A percentile compares a stretch with the other conserved stretches of the same genome.
Conservation (phyloP, 2,113 vertebrate genomes). For the Naja naja region DNA sequence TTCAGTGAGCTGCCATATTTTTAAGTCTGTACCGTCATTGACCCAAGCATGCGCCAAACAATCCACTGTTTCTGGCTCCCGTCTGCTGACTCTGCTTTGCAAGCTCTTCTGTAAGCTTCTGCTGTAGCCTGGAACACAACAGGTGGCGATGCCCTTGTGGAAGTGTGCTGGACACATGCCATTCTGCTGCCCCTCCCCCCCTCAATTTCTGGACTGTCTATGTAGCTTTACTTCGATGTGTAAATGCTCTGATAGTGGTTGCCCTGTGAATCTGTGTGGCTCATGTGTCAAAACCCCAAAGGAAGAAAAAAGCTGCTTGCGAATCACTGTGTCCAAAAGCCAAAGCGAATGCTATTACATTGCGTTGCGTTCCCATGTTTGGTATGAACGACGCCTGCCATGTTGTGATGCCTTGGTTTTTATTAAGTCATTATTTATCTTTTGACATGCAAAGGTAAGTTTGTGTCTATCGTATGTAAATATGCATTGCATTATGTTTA, state of each 20-base stretch:
- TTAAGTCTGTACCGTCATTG: conserved; percentile 86
- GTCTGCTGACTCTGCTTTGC: conserved; percentile 81
- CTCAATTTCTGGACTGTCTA: conserved; percentile 63
- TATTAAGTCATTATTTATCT: conserved; percentile 67
- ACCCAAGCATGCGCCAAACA: conserved; percentile 88
- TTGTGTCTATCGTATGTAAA: conserved; percentile 50
- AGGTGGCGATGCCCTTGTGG: conserved; percentile 43
- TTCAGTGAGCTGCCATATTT: conserved; percentile 98
- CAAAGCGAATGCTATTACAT: conserved; percentile 68
- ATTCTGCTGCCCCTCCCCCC: conserved; percentile 68
- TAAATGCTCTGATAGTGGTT: conserved; percentile 68
- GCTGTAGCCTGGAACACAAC: conserved; percentile 63
- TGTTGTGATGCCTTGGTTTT: conserved; percentile 68
- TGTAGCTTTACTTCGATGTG: conserved; percentile 70
- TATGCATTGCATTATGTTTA: conserved; percentile 54
- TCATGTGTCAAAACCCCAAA: conserved; percentile 70
- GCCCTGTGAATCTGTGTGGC: conserved; percentile 82
- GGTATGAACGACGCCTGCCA: conserved; percentile 63
- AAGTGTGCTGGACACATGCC: conserved; percentile 70
- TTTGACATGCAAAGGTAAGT: conserved; percentile 75
- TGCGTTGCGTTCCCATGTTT: conserved; percentile 71
- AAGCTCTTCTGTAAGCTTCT: conserved; percentile 76
- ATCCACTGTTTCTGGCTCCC: conserved; percentile 73
- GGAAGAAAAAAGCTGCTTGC: conserved; percentile 70
- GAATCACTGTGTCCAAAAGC: conserved; percentile 65